Evolutionary conservation across 1,140 invertebrate genomes (phyloP), one percentile per base, ranked within the genome.

Genomic region (Aphelinus certus): DNA sequence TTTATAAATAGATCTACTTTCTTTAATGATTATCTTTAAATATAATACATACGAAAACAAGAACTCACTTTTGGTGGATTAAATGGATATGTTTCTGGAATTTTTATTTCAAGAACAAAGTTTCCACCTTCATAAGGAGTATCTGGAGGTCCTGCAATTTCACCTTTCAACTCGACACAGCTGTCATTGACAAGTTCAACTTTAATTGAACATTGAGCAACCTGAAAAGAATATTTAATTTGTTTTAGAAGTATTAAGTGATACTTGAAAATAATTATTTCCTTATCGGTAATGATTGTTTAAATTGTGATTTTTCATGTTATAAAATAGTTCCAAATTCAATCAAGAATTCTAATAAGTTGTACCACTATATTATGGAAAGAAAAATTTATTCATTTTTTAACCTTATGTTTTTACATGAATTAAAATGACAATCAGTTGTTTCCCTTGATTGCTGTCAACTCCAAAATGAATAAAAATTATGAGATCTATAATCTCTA

Each of bases 61-160:
- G 26, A 26, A 81, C 78, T 85, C 90, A 97, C 96, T 92, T 98
- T 98, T 71, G 98, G 98, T 79, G 98, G 98, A 91, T 98, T 98
- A 87, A 99, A 99, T 63, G 98, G 98, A 91, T 99, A 99, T 47
- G 97, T 98, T 89, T 98, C 97, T 80, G 98, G 98, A 79, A 99
- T 96, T 91, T 96, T 96, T 77, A 99, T 99, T 88, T 99, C 97
- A 73, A 99, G 89, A 78, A 95, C 86, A 88, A 97, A 99, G 80
- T 91, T 95, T 46, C 97, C 98, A 65, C 96, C 97, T 89, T 98
- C 96, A 85, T 99, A 99, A 4, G 97, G 97, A 45, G 97, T 99
- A 82, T 99, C 97, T 48, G 97, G 95, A 43, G 98, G 97, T 0
- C 95, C 95, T 56, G 94, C 92, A 73, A 97, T 97, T 88, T 97